These are phyloP conservation scores for Orcinus orca DNA, from an alignment of 2,113 vertebrate genomes.

Conservation along the genomic window DNA sequence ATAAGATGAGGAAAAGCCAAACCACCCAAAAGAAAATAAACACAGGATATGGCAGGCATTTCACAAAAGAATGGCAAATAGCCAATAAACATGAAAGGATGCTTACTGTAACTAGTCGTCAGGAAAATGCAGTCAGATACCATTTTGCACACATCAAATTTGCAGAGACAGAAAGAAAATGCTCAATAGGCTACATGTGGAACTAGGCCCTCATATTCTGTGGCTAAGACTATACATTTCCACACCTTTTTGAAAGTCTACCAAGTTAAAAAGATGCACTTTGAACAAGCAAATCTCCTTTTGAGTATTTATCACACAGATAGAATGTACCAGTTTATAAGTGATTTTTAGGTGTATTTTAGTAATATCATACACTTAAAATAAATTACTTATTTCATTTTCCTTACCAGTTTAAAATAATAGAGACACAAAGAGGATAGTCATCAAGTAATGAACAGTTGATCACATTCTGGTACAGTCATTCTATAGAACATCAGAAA, in stretches of 20 bases:
- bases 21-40: background rate
- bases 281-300: background rate
- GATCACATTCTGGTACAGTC: background rate
- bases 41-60: background rate
- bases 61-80: background rate
- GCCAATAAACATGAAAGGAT: background rate
- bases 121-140: background rate
- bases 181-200: background rate
- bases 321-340: background rate
- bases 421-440: background rate
- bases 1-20: conserved; percentile 21
- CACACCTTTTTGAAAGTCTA: background rate
- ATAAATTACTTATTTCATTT: background rate
- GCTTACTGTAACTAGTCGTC: background rate
- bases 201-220: background rate
- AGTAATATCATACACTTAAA: background rate
- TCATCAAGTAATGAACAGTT: background rate
- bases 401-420: background rate
- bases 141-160: background rate
- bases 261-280: background rate
- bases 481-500: background rate
- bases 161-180: background rate
- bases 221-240: background rate
- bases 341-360: background rate
- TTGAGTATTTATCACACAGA: background rate